Conservation (phyloP, 2,797 vertebrate species). For the Enteromius thamalakanensis region DNA sequence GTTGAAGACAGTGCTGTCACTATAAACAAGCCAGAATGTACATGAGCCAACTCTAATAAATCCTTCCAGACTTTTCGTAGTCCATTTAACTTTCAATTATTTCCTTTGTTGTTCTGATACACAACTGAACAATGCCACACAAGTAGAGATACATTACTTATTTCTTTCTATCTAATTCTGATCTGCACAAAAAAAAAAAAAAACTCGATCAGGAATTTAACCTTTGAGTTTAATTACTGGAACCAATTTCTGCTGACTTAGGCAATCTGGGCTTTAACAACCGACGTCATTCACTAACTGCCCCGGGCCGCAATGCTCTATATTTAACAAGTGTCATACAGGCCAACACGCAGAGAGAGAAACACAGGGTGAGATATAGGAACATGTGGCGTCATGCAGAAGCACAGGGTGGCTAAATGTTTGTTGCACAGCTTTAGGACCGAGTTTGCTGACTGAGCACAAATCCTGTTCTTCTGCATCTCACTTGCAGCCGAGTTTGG, state of each 20-base stretch:
- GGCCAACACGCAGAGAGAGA: constrained; percentile 34
- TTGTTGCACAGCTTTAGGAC: constrained; percentile 28
- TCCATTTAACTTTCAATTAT: constrained; percentile 25
- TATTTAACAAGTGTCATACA: constrained; percentile 49
- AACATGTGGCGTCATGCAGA: constrained; percentile 50
- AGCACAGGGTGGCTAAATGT: not conserved
- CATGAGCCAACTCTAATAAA: constrained; percentile 15
- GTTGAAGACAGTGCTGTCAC: constrained; percentile 6
- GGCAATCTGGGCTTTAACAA: constrained; percentile 42
- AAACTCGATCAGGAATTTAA: constrained; percentile 24
- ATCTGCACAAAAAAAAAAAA: not conserved
- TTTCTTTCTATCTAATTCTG: constrained; percentile 12
- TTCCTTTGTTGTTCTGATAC: constrained; percentile 11
- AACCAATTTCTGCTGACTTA: constrained; percentile 48
- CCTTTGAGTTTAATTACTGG: constrained; percentile 31
- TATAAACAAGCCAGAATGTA: constrained; percentile 28
- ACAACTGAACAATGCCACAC: constrained; percentile 11
- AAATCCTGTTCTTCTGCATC: constrained; percentile 30
- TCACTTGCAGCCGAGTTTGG: constrained; percentile 37
- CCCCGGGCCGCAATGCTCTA: constrained; percentile 40
- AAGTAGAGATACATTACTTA: constrained; percentile 5
- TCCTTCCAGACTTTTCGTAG: constrained; percentile 28
- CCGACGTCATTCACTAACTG: constrained; percentile 43
- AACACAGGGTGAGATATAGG: constrained; percentile 24
- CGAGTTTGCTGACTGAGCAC: constrained; percentile 31